These are phyloP conservation scores for Ophion ventricosus DNA, from an alignment of 2,888 invertebrate genomes.

Conservation along the genomic window DNA sequence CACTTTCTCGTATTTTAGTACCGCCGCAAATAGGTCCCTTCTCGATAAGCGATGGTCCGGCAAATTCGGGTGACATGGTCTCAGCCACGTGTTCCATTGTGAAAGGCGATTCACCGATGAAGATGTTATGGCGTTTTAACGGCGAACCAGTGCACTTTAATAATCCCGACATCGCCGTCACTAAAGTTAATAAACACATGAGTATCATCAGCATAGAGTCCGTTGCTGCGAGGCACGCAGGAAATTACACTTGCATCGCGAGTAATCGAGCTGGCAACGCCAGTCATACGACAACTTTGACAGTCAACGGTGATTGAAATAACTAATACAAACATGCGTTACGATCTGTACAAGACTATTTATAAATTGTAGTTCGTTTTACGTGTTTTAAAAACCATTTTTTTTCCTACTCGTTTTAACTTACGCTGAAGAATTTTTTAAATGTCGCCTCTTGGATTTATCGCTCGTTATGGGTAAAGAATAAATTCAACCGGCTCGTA, in stretches of 20 bases:
- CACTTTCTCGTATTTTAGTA: constrained; percentile 81
- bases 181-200: constrained; percentile 84
- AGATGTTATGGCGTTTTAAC: constrained; percentile 91
- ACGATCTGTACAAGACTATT: constrained; percentile 5
- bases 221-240: constrained; percentile 88
- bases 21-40: constrained; percentile 83
- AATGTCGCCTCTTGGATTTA: not conserved
- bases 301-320: constrained; percentile 84
- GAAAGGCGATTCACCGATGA: constrained; percentile 92
- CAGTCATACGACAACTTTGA: constrained; percentile 84
- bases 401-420: constrained; percentile 25
- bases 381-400: constrained; percentile 24
- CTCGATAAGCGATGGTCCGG: constrained; percentile 82
- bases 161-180: constrained; percentile 83
- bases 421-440: not conserved
- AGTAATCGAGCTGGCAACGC: constrained; percentile 85
- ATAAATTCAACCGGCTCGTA: not conserved
- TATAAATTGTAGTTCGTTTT: constrained; percentile 35
- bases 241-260: constrained; percentile 87
- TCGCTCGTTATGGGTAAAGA: not conserved
- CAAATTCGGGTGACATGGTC: constrained; percentile 83
- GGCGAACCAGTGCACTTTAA: constrained; percentile 75
- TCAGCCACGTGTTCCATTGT: constrained; percentile 88
- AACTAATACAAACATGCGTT: constrained; percentile 4
- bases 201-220: constrained; percentile 89